Evolutionary conservation across 2,797 vertebrate species (phyloP).

Genomic region (Urocyon cinereoargenteus): DNA sequence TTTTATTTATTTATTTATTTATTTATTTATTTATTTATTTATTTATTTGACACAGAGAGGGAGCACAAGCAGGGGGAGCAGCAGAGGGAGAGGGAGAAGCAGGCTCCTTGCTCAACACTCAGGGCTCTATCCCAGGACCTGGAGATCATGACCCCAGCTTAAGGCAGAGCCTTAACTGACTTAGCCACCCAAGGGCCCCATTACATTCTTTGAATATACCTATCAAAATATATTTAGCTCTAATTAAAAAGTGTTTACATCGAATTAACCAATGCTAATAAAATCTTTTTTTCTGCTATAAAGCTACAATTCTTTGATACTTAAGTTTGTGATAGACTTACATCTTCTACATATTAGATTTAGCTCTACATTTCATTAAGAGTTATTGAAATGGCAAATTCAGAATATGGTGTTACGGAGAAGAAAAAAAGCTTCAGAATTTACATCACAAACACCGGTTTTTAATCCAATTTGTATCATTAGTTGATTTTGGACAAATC

Average conservation of each 20-base stretch:
- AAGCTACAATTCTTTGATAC: not conserved
- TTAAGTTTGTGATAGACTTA: not conserved
- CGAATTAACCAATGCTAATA: not conserved
- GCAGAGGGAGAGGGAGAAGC: too few species aligned
- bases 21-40: too few species aligned
- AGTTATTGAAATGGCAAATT: not conserved
- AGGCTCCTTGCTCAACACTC: too few species aligned
- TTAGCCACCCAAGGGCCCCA: not conserved
- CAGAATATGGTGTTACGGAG: not conserved
- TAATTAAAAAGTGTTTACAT: not conserved
- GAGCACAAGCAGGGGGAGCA: too few species aligned
- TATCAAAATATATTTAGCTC: not conserved
- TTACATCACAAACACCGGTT: not conserved
- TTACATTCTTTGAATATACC: not conserved
- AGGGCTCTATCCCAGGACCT: too few species aligned
- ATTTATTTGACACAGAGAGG: too few species aligned
- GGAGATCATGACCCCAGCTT: too few species aligned
- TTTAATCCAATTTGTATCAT: not conserved
- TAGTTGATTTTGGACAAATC: slow-evolving; percentile 12
- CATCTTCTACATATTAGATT: not conserved
- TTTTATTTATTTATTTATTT: too few species aligned
- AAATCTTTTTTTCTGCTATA: not conserved
- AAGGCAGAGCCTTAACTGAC: too few species aligned
- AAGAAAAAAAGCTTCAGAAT: not conserved
- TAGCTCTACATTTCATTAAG: not conserved